A percentile compares a stretch with the other conserved stretches of the same genome.
phyloP scores from a whole-genome alignment of 2,888 invertebrate species.

The Folsomia manolachei region DNA sequence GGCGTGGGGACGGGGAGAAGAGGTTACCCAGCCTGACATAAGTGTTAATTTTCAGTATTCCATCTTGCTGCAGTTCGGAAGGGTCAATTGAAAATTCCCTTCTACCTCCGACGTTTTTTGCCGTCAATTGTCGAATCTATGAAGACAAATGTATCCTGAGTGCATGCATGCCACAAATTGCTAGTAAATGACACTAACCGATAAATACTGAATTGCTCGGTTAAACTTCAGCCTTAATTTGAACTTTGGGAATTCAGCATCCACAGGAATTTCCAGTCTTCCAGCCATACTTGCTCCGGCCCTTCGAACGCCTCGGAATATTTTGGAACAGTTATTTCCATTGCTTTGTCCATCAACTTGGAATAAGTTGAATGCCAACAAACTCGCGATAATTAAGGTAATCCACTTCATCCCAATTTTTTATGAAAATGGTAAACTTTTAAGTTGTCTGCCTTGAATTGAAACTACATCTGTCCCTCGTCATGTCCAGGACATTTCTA shows the following conservation, averaged over 20 bases:
- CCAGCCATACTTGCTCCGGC: conserved; percentile 30
- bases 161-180: too few relatives aligned
- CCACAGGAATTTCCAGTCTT: conserved; percentile 37
- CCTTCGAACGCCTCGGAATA: conserved; percentile 30
- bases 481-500: too few relatives aligned
- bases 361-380: too few relatives aligned
- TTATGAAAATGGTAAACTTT: too few relatives aligned
- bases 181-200: conserved; percentile 26
- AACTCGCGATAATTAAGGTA: too few relatives aligned
- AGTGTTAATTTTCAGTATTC: conserved; percentile 35
- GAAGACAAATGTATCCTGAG: too few relatives aligned
- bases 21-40: conserved; percentile 28
- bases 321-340: conserved; percentile 27
- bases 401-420: too few relatives aligned
- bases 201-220: conserved; percentile 32
- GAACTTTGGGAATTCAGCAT: conserved; percentile 29
- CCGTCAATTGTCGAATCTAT: conserved; percentile 33
- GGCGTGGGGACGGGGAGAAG: conserved; percentile 25
- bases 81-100: conserved; percentile 40
- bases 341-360: too few relatives aligned
- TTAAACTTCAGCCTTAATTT: conserved; percentile 34
- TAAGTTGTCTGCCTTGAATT: too few relatives aligned
- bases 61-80: conserved; percentile 29
- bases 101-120: conserved; percentile 33
- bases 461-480: too few relatives aligned